phyloP scores from a whole-genome alignment of 1,140 invertebrate genomes.

The Diploscapter pachys region DNA sequence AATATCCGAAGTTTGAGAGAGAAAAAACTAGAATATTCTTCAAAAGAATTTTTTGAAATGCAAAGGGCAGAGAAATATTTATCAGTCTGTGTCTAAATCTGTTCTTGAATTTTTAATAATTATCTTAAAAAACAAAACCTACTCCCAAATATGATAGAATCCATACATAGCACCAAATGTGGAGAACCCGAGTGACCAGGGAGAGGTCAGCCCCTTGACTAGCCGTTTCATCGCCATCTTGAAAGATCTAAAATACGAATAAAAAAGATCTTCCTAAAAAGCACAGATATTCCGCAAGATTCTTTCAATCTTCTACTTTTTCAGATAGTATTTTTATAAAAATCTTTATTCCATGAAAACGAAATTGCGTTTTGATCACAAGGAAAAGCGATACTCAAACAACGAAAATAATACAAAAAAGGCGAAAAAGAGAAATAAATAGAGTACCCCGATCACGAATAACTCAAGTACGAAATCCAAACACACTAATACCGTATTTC shows the following conservation, averaged over 20 bases:
- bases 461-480: no score
- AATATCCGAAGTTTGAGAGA: slow-evolving; percentile 7
- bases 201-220: slow-evolving; percentile 45
- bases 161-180: slow-evolving; percentile 47
- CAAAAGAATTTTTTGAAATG: not conserved
- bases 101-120: slow-evolving; percentile 7
- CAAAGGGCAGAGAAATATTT: not conserved
- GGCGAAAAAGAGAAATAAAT: no score
- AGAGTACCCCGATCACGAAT: no score
- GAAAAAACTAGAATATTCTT: not conserved
- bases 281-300: no score
- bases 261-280: no score
- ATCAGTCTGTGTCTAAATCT: not conserved
- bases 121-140: slow-evolving; percentile 18
- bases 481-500: no score
- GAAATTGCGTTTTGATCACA: no score
- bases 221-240: slow-evolving; percentile 38
- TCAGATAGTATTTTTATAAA: no score
- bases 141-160: slow-evolving; percentile 52
- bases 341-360: no score
- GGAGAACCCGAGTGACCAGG: slow-evolving; percentile 50
- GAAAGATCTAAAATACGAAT: not conserved
- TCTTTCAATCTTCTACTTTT: no score
- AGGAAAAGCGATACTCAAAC: no score
- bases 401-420: no score